Evolutionary conservation across 2,797 vertebrate genomes (phyloP).

Genomic region (Hydrophis major): DNA sequence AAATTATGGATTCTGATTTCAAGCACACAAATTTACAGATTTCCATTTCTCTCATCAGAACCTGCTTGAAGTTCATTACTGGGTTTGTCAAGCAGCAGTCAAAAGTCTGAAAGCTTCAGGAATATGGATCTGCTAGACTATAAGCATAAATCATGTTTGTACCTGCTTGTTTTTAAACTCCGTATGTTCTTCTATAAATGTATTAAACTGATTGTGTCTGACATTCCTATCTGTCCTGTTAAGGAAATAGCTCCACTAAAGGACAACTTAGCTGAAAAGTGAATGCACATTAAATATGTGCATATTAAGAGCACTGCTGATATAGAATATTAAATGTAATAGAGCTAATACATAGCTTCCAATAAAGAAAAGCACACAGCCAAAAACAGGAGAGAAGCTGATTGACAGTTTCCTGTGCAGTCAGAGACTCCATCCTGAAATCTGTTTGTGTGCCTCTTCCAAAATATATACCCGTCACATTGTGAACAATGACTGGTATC

Average conservation of each 20-base stretch:
- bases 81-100: not conserved
- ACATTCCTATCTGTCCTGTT: not conserved
- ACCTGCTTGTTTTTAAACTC: not conserved
- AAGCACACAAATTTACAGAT: not conserved
- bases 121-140: not conserved
- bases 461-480: conserved; percentile 46
- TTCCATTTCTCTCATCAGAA: not conserved
- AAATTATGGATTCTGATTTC: not conserved
- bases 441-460: conserved; percentile 19
- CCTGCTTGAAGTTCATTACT: not conserved
- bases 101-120: not conserved
- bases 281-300: not conserved
- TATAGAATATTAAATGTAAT: conserved; percentile 21
- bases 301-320: not conserved
- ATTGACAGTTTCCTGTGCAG: conserved; percentile 17
- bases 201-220: not conserved
- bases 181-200: conserved; percentile 22
- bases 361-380: conserved; percentile 24
- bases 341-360: conserved; percentile 5
- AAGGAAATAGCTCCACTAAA: not conserved
- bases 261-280: conserved; percentile 13
- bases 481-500: conserved; percentile 49
- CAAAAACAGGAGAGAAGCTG: conserved; percentile 11
- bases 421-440: not conserved
- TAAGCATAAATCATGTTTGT: not conserved